These are phyloP conservation scores for Actenoides lindsayi DNA, from an alignment of 2,113 vertebrate genomes.

Conservation along the genomic window DNA sequence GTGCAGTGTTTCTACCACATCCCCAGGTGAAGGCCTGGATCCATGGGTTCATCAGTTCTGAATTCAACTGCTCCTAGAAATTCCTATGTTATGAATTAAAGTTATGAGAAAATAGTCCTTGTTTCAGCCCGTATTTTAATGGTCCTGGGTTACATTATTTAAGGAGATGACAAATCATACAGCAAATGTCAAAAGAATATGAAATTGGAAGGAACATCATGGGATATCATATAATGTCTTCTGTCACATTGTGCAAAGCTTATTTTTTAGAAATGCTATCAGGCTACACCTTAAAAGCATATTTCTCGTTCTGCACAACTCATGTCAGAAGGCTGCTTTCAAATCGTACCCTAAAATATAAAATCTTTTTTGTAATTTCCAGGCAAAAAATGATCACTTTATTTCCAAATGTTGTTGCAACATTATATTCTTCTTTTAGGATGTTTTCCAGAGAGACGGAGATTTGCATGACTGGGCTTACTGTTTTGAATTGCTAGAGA, in stretches of 20 bases:
- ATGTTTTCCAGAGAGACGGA: background rate
- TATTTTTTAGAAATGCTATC: background rate
- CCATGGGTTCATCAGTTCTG: background rate
- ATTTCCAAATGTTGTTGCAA: background rate
- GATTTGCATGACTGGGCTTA: background rate
- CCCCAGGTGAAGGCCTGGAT: background rate
- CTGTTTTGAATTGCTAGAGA: background rate
- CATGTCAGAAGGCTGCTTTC: background rate
- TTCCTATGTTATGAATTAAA: background rate
- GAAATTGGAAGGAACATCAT: background rate
- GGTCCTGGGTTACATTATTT: background rate
- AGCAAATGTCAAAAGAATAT: background rate
- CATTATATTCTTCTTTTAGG: background rate
- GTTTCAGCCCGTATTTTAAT: background rate
- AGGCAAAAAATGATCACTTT: background rate
- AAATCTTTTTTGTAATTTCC: background rate
- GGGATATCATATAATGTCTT: background rate
- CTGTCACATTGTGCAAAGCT: fast-evolving
- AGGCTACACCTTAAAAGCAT: background rate
- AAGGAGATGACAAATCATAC: background rate
- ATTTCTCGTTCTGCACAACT: background rate
- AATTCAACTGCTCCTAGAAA: background rate
- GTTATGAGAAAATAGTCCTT: background rate
- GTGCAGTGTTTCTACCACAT: background rate
- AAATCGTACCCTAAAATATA: background rate